Conservation (phyloP, 2,888 invertebrate species). For the Cerastis rubricosa region DNA sequence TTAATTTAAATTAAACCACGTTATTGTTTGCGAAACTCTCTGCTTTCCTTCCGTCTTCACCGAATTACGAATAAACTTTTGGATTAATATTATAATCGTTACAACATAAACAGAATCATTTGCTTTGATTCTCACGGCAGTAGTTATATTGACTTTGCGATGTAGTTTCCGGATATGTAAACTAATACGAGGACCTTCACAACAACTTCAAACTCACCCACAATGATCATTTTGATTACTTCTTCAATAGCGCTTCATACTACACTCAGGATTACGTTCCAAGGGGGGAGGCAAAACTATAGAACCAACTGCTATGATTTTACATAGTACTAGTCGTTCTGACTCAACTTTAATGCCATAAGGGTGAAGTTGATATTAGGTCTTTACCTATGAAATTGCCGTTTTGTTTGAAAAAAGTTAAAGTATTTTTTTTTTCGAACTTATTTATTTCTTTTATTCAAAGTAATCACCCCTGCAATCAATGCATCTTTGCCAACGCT, state of each 20-base stretch:
- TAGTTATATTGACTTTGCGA: not conserved
- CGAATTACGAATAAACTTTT: slow-evolving; percentile 3
- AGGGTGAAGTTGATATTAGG: not conserved
- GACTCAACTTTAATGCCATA: not conserved
- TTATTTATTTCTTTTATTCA: too few relatives aligned
- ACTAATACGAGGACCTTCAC: not conserved
- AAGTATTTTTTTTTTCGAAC: too few relatives aligned
- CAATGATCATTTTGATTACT: not conserved
- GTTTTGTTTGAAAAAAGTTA: too few relatives aligned
- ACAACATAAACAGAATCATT: slow-evolving; percentile 7
- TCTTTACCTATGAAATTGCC: too few relatives aligned
- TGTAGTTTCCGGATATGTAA: not conserved
- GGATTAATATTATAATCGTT: slow-evolving; percentile 14
- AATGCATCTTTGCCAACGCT: too few relatives aligned
- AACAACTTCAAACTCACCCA: not conserved
- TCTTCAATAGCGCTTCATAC: not conserved
- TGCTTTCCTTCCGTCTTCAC: not conserved
- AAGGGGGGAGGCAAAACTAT: not conserved
- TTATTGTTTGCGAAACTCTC: slow-evolving; percentile 23
- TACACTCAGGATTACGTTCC: not conserved
- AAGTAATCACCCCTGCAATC: too few relatives aligned
- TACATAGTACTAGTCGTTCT: not conserved
- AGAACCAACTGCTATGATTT: not conserved
- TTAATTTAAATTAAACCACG: slow-evolving; percentile 30
- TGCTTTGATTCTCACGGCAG: not conserved